Evolutionary conservation across 2,113 vertebrate species (phyloP).

Genomic region (Rhagologus leucostigma): DNA sequence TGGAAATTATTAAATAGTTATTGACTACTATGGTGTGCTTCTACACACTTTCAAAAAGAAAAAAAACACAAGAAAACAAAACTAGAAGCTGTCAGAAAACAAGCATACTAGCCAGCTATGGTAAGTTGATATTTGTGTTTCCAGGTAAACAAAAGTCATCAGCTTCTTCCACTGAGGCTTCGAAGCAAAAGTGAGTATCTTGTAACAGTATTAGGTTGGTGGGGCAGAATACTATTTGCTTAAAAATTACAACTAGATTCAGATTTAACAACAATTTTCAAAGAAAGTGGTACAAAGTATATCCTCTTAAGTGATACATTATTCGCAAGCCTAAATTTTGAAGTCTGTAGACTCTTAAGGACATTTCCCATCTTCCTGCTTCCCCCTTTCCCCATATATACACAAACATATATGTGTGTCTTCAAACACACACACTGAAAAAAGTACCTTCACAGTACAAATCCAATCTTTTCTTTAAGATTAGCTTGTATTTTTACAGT

Average conservation of each 20-base stretch:
- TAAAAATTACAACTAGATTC: background rate
- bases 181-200: background rate
- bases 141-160: conserved; percentile 11
- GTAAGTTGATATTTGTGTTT: background rate
- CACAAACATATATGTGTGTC: background rate
- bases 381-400: background rate
- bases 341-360: background rate
- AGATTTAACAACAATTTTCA: background rate
- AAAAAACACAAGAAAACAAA: background rate
- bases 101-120: background rate
- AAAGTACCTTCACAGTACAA: conserved; percentile 28
- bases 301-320: background rate
- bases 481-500: background rate
- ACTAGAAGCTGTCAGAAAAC: background rate
- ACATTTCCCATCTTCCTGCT: background rate
- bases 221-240: background rate
- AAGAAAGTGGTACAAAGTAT: background rate
- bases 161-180: background rate
- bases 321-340: background rate
- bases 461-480: background rate
- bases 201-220: background rate
- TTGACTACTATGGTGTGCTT: background rate
- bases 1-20: background rate
- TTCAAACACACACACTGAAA: background rate
- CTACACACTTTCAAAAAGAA: background rate